Percentiles rank a stretch among this genome's conserved stretches.
Conservation (phyloP, 2,113 vertebrate species). For the Lepus timidus region DNA sequence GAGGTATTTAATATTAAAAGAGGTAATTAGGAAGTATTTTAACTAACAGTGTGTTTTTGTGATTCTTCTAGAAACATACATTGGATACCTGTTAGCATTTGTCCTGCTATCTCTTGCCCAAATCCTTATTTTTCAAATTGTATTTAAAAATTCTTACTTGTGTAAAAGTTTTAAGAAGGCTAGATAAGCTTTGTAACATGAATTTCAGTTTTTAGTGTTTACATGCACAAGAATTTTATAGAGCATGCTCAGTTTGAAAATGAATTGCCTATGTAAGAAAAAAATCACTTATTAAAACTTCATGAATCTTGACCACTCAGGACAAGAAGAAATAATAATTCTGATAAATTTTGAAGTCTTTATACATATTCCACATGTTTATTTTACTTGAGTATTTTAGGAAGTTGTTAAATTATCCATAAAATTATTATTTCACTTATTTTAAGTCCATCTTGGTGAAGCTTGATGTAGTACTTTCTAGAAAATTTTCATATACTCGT, state of each 20-base stretch:
- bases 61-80: not conserved
- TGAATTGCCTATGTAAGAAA: not conserved
- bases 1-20: not conserved
- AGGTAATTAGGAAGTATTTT: not conserved
- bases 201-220: not conserved
- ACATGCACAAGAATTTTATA: not conserved
- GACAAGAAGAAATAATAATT: not conserved
- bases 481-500: not conserved
- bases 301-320: not conserved
- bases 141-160: not conserved
- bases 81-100: not conserved
- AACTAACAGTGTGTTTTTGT: not conserved
- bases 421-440: not conserved
- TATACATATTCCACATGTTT: not conserved
- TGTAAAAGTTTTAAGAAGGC: not conserved
- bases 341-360: not conserved
- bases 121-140: not conserved
- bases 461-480: not conserved
- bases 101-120: not conserved
- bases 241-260: not conserved
- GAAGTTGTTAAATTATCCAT: not conserved
- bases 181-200: not conserved
- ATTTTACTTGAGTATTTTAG: not conserved
- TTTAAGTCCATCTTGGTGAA: constrained; percentile 10
- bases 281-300: not conserved